Percentiles rank a stretch among this genome's conserved stretches.
phyloP scores from a whole-genome alignment of 1,140 invertebrate genomes.

The Drosophila pachea region DNA sequence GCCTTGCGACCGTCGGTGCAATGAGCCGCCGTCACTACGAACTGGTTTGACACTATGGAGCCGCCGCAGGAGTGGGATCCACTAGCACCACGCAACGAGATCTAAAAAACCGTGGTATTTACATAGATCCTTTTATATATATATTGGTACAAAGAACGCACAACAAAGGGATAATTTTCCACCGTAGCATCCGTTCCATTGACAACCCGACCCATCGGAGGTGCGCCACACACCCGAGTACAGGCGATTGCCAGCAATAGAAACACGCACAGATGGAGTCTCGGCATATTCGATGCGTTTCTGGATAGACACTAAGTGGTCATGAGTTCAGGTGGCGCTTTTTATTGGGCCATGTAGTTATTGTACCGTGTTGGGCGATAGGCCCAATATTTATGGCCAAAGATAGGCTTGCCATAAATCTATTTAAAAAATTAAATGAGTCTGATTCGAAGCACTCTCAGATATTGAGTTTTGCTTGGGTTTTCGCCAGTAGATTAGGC shows the following conservation, averaged over 20 bases:
- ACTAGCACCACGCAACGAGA: slow-evolving; percentile 60
- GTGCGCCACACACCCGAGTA: slow-evolving; percentile 27
- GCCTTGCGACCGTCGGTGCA: slow-evolving; percentile 78
- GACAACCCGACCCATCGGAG: slow-evolving; percentile 58
- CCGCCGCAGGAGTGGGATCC: slow-evolving; percentile 81
- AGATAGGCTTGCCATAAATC: slow-evolving; percentile 27
- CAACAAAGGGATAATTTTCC: slow-evolving; percentile 68
- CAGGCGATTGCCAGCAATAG: slow-evolving; percentile 19
- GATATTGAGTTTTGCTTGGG: slow-evolving; percentile 1
- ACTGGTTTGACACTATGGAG: slow-evolving; percentile 80
- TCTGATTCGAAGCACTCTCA: background rate
- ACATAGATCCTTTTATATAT: background rate
- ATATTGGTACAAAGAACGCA: slow-evolving; percentile 17
- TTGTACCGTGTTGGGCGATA: slow-evolving; percentile 2
- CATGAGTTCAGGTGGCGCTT: background rate
- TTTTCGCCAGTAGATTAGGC: slow-evolving; percentile 3
- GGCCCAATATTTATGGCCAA: slow-evolving; percentile 16
- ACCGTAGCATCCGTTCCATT: slow-evolving; percentile 67
- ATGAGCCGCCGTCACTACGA: slow-evolving; percentile 82
- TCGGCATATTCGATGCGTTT: slow-evolving; percentile 28
- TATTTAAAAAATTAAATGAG: background rate
- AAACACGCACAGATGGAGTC: slow-evolving; percentile 10
- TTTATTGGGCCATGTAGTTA: slow-evolving; percentile 19
- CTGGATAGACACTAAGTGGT: background rate
- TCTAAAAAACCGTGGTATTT: slow-evolving; percentile 13